A percentile compares a stretch with the other conserved stretches of the same genome.
These are phyloP conservation scores for Ctenopoma kingsleyae DNA, from an alignment of 2,797 vertebrate genomes.

Conservation along the genomic window DNA sequence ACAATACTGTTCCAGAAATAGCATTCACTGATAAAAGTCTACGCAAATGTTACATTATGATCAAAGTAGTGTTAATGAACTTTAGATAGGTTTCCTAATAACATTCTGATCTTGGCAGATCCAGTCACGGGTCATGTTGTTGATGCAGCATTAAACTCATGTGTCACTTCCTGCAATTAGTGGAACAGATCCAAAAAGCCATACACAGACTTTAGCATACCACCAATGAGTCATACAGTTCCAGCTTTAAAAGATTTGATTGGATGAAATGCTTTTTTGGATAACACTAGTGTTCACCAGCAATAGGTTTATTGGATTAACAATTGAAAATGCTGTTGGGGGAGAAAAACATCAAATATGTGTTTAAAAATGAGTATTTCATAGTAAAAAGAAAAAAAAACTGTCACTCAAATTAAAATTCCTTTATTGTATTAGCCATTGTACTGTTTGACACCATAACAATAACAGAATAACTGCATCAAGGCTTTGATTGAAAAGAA, in stretches of 20 bases:
- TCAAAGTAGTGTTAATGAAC: constrained; percentile 67
- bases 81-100: constrained; percentile 44
- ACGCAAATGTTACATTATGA: constrained; percentile 42
- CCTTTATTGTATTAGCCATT: constrained; percentile 6
- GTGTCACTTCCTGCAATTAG: constrained; percentile 74
- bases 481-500: constrained; percentile 12
- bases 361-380: background rate
- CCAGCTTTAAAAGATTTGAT: constrained; percentile 13
- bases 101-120: constrained; percentile 40
- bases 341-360: background rate
- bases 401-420: constrained; percentile 1
- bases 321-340: background rate
- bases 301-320: background rate
- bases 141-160: constrained; percentile 57
- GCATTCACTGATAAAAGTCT: constrained; percentile 22
- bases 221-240: constrained; percentile 44
- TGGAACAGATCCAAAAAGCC: constrained; percentile 62
- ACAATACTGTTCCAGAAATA: constrained; percentile 54
- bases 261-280: constrained; percentile 2
- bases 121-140: constrained; percentile 53
- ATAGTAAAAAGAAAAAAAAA: background rate
- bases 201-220: constrained; percentile 32
- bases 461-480: constrained; percentile 9
- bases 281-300: constrained; percentile 2
- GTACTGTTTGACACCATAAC: constrained; percentile 28